Evolutionary conservation across 2,888 invertebrate species (phyloP).

Genomic region (Ctena decussata): DNA sequence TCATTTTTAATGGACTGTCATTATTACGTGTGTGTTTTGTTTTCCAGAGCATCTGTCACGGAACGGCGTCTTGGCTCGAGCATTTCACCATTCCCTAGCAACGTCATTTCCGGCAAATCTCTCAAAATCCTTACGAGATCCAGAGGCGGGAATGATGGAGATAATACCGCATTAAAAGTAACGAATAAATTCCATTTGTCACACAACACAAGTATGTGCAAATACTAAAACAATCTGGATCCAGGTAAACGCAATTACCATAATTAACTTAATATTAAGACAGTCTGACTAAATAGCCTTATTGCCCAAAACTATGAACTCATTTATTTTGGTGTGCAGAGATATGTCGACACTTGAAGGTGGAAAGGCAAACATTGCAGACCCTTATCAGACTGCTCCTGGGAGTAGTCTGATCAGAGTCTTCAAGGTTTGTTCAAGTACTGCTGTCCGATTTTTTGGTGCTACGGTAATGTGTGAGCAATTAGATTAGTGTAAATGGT

Average conservation of each 20-base stretch:
- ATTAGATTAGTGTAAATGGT: slow-evolving; percentile 51
- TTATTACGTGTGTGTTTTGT: not conserved
- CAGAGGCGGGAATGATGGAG: slow-evolving; percentile 56
- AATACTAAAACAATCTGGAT: slow-evolving; percentile 59
- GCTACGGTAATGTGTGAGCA: slow-evolving; percentile 27
- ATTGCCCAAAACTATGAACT: no score
- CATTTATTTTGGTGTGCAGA: no score
- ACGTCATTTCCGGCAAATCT: slow-evolving; percentile 33
- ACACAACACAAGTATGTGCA: slow-evolving; percentile 44
- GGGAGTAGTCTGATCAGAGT: no score
- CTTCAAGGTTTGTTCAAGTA: no score
- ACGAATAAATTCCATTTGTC: slow-evolving; percentile 27
- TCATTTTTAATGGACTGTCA: not conserved
- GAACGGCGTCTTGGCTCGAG: not conserved
- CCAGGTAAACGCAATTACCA: slow-evolving; percentile 67
- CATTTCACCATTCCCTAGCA: slow-evolving; percentile 41
- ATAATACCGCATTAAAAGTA: slow-evolving; percentile 53
- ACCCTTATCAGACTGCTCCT: no score
- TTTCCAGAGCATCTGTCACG: not conserved
- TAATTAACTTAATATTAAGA: no score
- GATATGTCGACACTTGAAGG: no score
- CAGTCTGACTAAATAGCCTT: no score
- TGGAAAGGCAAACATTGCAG: no score
- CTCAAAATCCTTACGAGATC: slow-evolving; percentile 39
- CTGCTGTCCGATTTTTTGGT: no score